Percentiles rank a stretch among this genome's conserved stretches.
Conservation (phyloP, 1,140 invertebrate genomes). For the Tribolium castaneum region DNA sequence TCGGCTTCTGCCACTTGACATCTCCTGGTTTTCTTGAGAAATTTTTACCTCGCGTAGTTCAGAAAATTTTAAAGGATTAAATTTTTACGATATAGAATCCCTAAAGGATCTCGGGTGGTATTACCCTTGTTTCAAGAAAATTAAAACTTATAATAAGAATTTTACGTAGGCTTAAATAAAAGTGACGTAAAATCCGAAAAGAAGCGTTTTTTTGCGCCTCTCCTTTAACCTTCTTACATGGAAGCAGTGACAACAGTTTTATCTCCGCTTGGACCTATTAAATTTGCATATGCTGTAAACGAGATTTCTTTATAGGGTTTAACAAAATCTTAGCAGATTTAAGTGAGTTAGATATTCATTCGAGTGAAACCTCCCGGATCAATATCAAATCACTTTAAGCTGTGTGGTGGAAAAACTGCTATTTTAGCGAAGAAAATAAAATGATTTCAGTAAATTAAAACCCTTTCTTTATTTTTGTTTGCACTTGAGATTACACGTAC, state of each 20-base stretch:
- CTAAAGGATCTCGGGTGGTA: not conserved
- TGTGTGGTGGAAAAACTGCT: not conserved
- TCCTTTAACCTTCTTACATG: conserved; percentile 3
- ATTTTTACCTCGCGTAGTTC: not conserved
- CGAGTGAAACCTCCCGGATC: not conserved
- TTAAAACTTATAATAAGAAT: conserved; percentile 22
- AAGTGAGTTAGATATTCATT: conserved; percentile 6
- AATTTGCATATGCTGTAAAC: conserved; percentile 23
- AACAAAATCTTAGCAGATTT: conserved; percentile 12
- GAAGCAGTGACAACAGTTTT: conserved; percentile 9
- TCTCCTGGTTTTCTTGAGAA: not conserved
- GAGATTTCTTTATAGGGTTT: conserved; percentile 15
- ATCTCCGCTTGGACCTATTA: conserved; percentile 15
- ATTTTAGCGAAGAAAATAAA: not conserved
- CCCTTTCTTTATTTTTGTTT: not conserved
- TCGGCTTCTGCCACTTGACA: not conserved
- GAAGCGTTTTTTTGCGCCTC: not conserved
- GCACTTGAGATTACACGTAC: not conserved
- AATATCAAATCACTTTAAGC: not conserved
- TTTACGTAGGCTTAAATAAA: conserved; percentile 12
- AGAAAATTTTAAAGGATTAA: not conserved
- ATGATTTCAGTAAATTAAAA: not conserved
- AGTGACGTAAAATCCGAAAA: not conserved
- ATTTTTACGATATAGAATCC: conserved; percentile 3
- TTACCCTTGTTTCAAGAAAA: not conserved